These are phyloP conservation scores for Ericerus pela DNA, from an alignment of 1,140 invertebrate genomes.

Conservation along the genomic window DNA sequence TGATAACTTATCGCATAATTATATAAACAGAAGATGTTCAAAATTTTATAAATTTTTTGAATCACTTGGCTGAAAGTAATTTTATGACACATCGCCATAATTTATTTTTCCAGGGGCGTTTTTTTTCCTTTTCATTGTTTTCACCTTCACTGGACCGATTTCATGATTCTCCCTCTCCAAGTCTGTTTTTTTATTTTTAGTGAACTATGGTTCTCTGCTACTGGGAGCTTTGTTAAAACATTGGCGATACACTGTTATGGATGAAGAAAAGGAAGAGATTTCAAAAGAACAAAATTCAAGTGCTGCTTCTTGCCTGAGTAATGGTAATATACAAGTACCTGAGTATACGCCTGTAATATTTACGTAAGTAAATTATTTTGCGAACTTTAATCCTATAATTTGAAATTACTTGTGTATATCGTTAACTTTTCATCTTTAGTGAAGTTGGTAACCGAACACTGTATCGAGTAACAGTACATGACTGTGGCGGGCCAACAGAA, in stretches of 20 bases:
- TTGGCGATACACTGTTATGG: constrained; percentile 61
- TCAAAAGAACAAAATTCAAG: constrained; percentile 32
- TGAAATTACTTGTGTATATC: neutral
- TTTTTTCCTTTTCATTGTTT: neutral
- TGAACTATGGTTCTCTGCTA: constrained; percentile 90
- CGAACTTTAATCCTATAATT: constrained; percentile 12
- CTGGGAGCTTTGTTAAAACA: constrained; percentile 89
- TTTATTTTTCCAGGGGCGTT: too few species aligned
- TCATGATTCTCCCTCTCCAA: neutral
- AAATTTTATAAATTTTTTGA: too few species aligned
- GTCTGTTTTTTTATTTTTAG: constrained; percentile 36
- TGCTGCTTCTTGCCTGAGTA: constrained; percentile 27
- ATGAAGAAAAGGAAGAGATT: constrained; percentile 44
- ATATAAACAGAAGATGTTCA: too few species aligned
- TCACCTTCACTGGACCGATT: neutral
- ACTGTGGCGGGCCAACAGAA: constrained; percentile 92
- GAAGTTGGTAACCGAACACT: constrained; percentile 84
- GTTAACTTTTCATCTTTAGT: constrained; percentile 14
- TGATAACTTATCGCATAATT: too few species aligned
- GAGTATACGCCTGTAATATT: constrained; percentile 94
- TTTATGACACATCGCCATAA: too few species aligned
- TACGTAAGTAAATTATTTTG: constrained; percentile 40
- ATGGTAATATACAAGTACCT: constrained; percentile 76
- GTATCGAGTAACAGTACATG: constrained; percentile 75
- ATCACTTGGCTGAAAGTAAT: too few species aligned